phyloP scores from a whole-genome alignment of 2,888 invertebrate species.

The Hirtodrosophila cameraria region DNA sequence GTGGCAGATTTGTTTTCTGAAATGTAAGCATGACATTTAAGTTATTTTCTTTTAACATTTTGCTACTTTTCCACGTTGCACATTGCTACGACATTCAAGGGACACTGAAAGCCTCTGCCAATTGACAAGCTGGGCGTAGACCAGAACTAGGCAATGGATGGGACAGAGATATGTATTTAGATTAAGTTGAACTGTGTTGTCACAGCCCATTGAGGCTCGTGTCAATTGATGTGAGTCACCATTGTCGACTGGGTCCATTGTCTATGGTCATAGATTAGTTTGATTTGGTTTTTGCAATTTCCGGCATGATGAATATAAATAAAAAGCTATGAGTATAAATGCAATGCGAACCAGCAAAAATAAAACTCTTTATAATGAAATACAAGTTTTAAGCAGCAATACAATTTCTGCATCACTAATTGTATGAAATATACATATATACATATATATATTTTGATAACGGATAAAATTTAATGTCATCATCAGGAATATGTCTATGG shows the following conservation, averaged over 20 bases:
- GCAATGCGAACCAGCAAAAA: constrained; percentile 1
- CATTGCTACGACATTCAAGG: constrained; percentile 4
- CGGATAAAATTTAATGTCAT: constrained; percentile 9
- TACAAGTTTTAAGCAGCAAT: too few species aligned
- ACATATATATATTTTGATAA: not conserved
- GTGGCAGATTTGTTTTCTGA: constrained; percentile 71
- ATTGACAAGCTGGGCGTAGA: constrained; percentile 38
- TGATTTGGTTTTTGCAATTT: constrained; percentile 55
- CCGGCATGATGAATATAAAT: constrained; percentile 56
- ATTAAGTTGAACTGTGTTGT: constrained; percentile 53
- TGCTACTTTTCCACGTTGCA: constrained; percentile 18
- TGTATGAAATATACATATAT: too few species aligned
- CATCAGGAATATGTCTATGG: constrained; percentile 24
- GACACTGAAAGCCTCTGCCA: constrained; percentile 15
- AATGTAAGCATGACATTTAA: constrained; percentile 75
- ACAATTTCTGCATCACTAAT: too few species aligned
- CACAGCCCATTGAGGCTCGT: constrained; percentile 51
- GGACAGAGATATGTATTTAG: constrained; percentile 21
- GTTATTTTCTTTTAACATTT: constrained; percentile 54
- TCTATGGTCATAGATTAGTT: constrained; percentile 34
- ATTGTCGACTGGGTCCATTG: constrained; percentile 23
- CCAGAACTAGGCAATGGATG: constrained; percentile 41
- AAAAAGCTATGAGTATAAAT: constrained; percentile 29
- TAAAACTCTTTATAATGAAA: too few species aligned
- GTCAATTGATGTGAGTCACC: constrained; percentile 52